These are phyloP conservation scores for Spilarctia lutea DNA, from an alignment of 2,888 invertebrate genomes.

Conservation along the genomic window DNA sequence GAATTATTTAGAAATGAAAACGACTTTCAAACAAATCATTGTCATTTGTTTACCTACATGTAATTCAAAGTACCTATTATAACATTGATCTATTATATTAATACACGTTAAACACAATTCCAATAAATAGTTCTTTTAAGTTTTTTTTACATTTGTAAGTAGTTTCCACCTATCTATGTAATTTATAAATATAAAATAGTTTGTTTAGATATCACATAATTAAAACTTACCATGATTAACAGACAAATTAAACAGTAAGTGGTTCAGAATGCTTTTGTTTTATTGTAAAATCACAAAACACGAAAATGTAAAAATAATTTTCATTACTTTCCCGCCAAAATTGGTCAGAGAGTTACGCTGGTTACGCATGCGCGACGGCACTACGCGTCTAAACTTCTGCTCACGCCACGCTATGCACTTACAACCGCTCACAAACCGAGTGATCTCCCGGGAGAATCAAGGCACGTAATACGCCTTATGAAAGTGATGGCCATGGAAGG, in stretches of 20 bases:
- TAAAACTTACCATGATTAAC: conserved; percentile 34
- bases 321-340: conserved; percentile 68
- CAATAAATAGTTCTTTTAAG: background rate
- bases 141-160: background rate
- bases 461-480: conserved; percentile 74
- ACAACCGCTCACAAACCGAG: conserved; percentile 67
- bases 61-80: background rate
- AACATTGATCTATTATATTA: background rate
- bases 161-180: background rate
- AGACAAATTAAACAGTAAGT: background rate
- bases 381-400: conserved; percentile 74
- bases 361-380: conserved; percentile 71
- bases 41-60: background rate
- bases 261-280: conserved; percentile 1
- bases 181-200: background rate
- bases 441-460: conserved; percentile 67
- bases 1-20: background rate
- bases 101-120: too few relatives aligned
- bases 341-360: conserved; percentile 55
- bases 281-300: conserved; percentile 29
- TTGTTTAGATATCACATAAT: background rate
- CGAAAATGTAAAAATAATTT: conserved; percentile 26
- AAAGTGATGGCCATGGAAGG: conserved; percentile 74
- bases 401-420: conserved; percentile 51
- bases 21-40: background rate